These are phyloP conservation scores for Athene noctua DNA, from an alignment of 2,113 vertebrate species.

Conservation along the genomic window DNA sequence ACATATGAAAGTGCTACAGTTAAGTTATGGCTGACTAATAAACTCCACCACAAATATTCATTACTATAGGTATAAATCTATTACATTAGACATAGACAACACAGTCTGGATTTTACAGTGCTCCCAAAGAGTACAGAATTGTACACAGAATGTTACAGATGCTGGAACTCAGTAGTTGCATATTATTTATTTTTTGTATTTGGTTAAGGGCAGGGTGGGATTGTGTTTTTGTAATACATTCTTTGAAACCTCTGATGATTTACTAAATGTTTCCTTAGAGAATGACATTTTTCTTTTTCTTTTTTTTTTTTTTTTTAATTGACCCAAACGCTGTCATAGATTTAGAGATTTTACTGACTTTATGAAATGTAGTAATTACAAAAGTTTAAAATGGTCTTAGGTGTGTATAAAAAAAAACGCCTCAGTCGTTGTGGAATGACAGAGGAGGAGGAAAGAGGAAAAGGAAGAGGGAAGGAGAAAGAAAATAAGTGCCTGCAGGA, in stretches of 20 bases:
- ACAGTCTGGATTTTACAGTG: neutral
- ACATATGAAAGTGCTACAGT: neutral
- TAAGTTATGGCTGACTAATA: neutral
- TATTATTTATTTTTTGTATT: neutral
- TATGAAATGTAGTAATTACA: neutral
- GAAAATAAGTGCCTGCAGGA: neutral
- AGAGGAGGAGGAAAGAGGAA: neutral
- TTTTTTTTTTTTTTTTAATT: neutral
- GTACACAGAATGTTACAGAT: neutral
- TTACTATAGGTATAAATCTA: neutral
- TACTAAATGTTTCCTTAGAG: neutral
- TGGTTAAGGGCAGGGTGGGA: too few relatives aligned
- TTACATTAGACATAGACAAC: neutral
- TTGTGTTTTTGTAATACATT: neutral
- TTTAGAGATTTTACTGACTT: neutral
- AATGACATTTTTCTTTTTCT: neutral
- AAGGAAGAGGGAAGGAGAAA: neutral
- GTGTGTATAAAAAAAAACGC: neutral
- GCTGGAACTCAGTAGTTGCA: neutral
- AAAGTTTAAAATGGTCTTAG: neutral
- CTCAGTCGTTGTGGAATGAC: neutral
- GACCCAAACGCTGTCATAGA: neutral
- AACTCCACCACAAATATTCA: neutral
- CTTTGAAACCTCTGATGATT: neutral
- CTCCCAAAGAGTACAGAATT: neutral